Conservation (phyloP, 2,113 vertebrate species). For the Takifugu flavidus region DNA sequence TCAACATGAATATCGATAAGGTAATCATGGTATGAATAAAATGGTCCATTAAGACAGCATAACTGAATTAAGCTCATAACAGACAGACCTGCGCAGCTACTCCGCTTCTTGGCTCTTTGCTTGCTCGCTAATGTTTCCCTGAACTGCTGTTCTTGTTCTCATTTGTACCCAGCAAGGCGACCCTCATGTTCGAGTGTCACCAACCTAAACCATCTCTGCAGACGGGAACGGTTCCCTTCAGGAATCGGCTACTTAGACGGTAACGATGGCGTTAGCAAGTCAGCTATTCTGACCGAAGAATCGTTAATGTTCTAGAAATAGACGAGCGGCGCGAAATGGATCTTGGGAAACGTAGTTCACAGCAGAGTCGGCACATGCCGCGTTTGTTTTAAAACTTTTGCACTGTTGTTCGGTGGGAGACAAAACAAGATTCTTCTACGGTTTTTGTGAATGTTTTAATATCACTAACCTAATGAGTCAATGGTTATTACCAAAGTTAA, state of each 20-base stretch:
- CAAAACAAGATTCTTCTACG: no score
- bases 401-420: no score
- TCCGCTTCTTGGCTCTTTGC: constrained; percentile 41
- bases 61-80: background rate
- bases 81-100: constrained; percentile 35
- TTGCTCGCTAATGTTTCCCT: constrained; percentile 18
- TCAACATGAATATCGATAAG: constrained; percentile 2
- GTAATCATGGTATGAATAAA: no score
- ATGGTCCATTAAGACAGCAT: background rate
- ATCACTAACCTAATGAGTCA: no score
- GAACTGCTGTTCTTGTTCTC: background rate
- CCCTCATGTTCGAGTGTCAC: background rate
- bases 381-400: background rate
- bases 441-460: no score
- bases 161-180: no score
- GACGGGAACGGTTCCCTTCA: background rate
- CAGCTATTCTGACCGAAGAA: constrained; percentile 16
- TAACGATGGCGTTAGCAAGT: background rate
- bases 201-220: background rate
- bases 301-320: constrained; percentile 39
- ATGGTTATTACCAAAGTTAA: no score
- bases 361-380: background rate
- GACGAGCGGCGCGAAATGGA: background rate
- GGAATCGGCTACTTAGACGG: background rate
- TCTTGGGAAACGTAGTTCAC: constrained; percentile 32